Conservation (phyloP, 2,888 invertebrate species). For the Polydrusus tereticollis region DNA sequence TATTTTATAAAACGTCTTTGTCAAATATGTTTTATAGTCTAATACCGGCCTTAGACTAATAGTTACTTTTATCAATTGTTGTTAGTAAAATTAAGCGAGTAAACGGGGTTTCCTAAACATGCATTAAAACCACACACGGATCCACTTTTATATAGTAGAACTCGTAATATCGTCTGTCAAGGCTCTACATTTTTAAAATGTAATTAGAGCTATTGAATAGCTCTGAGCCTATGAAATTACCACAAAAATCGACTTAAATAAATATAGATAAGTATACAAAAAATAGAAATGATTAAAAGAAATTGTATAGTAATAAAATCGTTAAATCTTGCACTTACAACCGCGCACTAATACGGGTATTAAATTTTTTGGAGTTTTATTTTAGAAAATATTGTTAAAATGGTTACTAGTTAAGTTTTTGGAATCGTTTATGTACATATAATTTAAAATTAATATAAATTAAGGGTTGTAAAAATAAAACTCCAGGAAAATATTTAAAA, state of each 20-base stretch:
- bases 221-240: not conserved
- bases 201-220: not conserved
- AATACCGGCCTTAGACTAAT: too few species aligned
- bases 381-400: constrained; percentile 11
- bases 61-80: too few species aligned
- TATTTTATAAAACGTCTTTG: too few species aligned
- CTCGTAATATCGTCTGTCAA: too few species aligned
- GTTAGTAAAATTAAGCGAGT: too few species aligned
- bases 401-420: constrained; percentile 36
- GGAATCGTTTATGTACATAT: constrained; percentile 36
- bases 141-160: too few species aligned
- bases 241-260: not conserved
- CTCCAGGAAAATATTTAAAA: constrained; percentile 9
- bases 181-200: too few species aligned
- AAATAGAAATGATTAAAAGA: not conserved
- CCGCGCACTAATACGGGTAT: constrained; percentile 48
- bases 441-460: constrained; percentile 18
- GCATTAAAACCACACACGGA: too few species aligned
- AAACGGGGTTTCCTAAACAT: too few species aligned
- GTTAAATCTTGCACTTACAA: constrained; percentile 45
- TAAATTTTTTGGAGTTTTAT: constrained; percentile 28
- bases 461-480: constrained; percentile 25
- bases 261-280: not conserved
- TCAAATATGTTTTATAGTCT: too few species aligned
- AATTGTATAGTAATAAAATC: constrained; percentile 29